Evolutionary conservation across 2,888 invertebrate species (phyloP).

Genomic region (Melanchra persicariae): DNA sequence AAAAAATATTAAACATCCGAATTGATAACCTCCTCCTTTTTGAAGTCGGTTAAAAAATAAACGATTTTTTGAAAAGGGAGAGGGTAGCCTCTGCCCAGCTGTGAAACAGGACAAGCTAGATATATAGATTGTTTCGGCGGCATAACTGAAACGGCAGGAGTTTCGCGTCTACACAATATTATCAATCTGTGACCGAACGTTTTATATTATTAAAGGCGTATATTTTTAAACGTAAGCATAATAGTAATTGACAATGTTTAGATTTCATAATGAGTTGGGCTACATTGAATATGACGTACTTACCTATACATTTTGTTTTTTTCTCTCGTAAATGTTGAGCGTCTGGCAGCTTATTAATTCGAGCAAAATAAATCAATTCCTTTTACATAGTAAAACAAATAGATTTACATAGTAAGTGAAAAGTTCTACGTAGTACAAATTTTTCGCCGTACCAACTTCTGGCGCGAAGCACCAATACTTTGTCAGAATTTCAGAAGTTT

Average conservation of each 20-base stretch:
- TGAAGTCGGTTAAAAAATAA: no score
- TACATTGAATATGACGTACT: neutral
- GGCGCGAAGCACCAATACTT: no score
- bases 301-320: constrained; percentile 7
- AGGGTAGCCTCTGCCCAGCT: no score
- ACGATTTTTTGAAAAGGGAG: no score
- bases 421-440: no score
- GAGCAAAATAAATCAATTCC: neutral
- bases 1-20: no score
- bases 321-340: neutral
- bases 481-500: no score
- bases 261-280: constrained; percentile 29
- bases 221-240: constrained; percentile 36
- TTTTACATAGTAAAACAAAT: neutral
- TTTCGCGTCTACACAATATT: neutral
- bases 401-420: no score
- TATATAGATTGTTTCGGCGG: no score
- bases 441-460: no score
- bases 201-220: neutral
- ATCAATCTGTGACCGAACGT: constrained; percentile 13
- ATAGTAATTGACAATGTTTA: constrained; percentile 37
- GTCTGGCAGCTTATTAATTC: constrained; percentile 10
- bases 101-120: no score
- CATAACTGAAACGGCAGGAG: neutral
- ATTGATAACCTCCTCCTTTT: no score